Evolutionary conservation across 2,797 vertebrate species (phyloP).

Genomic region (Picus viridis): DNA sequence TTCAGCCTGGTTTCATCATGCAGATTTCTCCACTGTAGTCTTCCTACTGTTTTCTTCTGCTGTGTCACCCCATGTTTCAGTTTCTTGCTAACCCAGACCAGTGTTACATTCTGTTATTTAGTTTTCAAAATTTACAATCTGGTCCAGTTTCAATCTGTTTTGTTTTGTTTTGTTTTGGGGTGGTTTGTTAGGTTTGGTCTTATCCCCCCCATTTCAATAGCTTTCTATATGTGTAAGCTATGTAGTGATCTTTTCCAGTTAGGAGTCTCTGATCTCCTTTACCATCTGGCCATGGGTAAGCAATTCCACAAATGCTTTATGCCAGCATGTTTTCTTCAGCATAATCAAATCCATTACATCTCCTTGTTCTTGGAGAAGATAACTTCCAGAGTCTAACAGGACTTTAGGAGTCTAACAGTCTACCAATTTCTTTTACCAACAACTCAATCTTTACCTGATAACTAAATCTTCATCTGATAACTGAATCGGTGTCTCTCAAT

Average conservation of each 20-base stretch:
- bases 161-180: background rate
- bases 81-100: background rate
- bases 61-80: background rate
- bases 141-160: background rate
- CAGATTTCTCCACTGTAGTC: background rate
- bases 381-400: background rate
- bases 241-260: conserved; percentile 43
- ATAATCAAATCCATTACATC: conserved; percentile 2
- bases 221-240: conserved; percentile 13
- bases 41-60: background rate
- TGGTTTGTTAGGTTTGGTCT: background rate
- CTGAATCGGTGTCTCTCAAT: background rate
- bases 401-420: background rate
- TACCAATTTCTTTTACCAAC: background rate
- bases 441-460: background rate
- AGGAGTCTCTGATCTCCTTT: conserved; percentile 30
- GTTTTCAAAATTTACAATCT: conserved; percentile 25
- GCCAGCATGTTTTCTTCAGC: background rate
- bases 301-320: background rate
- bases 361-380: background rate
- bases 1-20: background rate
- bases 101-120: conserved; percentile 24
- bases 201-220: background rate
- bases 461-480: background rate
- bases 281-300: conserved; percentile 39